Evolutionary conservation across 1,140 invertebrate species (phyloP), one percentile per base, ranked within the genome.

Genomic region (Lepidurus arcticus): DNA sequence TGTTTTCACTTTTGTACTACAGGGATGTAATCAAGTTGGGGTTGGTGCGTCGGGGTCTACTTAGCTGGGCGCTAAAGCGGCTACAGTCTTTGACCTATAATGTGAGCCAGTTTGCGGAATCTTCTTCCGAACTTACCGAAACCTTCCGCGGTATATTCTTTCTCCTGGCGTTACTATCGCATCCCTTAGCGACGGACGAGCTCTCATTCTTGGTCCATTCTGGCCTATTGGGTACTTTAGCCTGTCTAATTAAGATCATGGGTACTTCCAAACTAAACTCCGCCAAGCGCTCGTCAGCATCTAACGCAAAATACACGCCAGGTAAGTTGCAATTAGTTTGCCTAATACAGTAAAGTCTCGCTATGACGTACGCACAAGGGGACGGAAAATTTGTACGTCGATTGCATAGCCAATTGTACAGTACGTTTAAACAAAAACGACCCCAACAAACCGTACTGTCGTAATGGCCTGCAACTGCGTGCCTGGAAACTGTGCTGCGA

Each of bases 61-160:
- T 65, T 4, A 65, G 53, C 13, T 65, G 53, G 53, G 3, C 53
- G 6, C 21, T 65, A 21, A 65, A 21, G 21, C 53, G 53, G n/a
- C 21, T 65, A 21, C 53, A 65, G 53, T 21, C 53, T 13, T 16
- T 65, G 53, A 65, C 53, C 53, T 65, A 65, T 16, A 65, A 65
- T 16, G n/a, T 65, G 53, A 65, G 53, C 21, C 53, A 65, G 53
- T 65, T 65, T 21, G 53, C 53, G 53, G 53, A 65, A 65, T 65
- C 45, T 47, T 47, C 53, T 13, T 21, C n/a, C 9, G 53, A 65
- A 65, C 13, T 21, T 13, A 65, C 8, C 53, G 53, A 65, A 21
- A 65, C 53, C 1, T 65, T 13, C 21, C 53, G 53, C 2, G 13
- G n/a, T 11, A 21, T 65, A n/a, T 21, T 65, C 6, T 65, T 65